These are phyloP conservation scores for Oligia fasciuncula DNA, from an alignment of 2,888 invertebrate species.

Conservation along the genomic window DNA sequence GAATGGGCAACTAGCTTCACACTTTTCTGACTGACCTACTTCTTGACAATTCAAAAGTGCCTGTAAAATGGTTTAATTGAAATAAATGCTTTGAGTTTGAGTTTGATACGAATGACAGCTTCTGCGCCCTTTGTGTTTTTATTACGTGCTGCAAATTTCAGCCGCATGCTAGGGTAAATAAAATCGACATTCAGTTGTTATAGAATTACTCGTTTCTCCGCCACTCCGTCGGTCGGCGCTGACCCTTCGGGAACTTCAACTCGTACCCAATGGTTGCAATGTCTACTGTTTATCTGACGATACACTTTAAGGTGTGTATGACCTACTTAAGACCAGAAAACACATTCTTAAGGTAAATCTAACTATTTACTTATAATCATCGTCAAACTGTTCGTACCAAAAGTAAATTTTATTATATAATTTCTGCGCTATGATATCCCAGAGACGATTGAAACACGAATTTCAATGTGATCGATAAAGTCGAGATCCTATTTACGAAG, in stretches of 20 bases:
- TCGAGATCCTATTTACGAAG: constrained; percentile 50
- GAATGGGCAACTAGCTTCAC: too few relatives aligned
- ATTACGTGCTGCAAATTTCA: not conserved
- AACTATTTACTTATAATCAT: constrained; percentile 13
- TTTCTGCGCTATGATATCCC: constrained; percentile 22
- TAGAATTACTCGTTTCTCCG: not conserved
- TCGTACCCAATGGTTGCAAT: not conserved
- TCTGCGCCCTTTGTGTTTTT: not conserved
- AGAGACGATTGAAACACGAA: constrained; percentile 38
- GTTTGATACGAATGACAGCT: not conserved
- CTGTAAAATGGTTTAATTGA: too few relatives aligned
- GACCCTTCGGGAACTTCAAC: not conserved
- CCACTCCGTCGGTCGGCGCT: not conserved
- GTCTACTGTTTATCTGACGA: not conserved
- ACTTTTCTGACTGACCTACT: too few relatives aligned
- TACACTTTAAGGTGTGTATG: constrained; percentile 2
- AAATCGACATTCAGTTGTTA: not conserved
- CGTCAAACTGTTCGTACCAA: constrained; percentile 23
- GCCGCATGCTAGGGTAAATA: not conserved
- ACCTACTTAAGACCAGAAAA: constrained; percentile 27
- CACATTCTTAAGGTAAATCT: constrained; percentile 11
- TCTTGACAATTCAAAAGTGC: too few relatives aligned
- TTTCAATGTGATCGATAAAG: constrained; percentile 32
- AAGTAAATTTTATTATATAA: constrained; percentile 23
- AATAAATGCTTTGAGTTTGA: too few relatives aligned